Percentiles rank a stretch among this genome's conserved stretches.
phyloP scores from a whole-genome alignment of 2,888 invertebrate species.

The Cordilura impudica region DNA sequence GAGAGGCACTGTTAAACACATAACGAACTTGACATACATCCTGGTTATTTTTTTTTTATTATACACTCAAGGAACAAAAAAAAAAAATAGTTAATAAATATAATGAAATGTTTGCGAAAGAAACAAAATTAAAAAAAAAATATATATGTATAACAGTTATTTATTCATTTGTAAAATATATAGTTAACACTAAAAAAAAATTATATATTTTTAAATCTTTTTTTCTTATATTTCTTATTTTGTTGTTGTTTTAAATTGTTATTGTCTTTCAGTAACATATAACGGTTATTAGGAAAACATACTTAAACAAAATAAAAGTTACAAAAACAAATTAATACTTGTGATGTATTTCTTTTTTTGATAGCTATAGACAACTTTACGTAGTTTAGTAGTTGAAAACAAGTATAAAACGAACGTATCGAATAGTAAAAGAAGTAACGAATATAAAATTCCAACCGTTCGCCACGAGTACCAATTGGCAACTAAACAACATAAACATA shows the following conservation, averaged over 20 bases:
- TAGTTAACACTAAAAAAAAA: too few relatives aligned
- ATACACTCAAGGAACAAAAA: slow-evolving; percentile 21
- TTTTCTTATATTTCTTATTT: too few relatives aligned
- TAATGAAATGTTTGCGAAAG: neutral
- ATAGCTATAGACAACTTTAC: too few relatives aligned
- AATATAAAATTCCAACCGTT: slow-evolving; percentile 28
- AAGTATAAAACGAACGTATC: neutral
- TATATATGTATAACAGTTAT: neutral
- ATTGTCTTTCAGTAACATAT: too few relatives aligned
- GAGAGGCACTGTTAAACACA: neutral
- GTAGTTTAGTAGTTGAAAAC: neutral
- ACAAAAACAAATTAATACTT: neutral
- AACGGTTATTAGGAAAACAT: neutral
- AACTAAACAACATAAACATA: slow-evolving; percentile 38
- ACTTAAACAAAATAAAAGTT: neutral
- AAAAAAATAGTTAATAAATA: neutral
- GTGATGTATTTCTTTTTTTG: neutral
- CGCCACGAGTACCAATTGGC: slow-evolving; percentile 34
- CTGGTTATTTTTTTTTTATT: neutral
- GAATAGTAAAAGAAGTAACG: slow-evolving; percentile 3
- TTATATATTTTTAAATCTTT: too few relatives aligned
- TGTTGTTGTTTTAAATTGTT: too few relatives aligned
- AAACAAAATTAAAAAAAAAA: neutral
- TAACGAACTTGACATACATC: slow-evolving; percentile 51
- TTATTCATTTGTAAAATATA: too few relatives aligned